Evolutionary conservation across 2,888 invertebrate genomes (phyloP).

Genomic region (Leucophenga montana): DNA sequence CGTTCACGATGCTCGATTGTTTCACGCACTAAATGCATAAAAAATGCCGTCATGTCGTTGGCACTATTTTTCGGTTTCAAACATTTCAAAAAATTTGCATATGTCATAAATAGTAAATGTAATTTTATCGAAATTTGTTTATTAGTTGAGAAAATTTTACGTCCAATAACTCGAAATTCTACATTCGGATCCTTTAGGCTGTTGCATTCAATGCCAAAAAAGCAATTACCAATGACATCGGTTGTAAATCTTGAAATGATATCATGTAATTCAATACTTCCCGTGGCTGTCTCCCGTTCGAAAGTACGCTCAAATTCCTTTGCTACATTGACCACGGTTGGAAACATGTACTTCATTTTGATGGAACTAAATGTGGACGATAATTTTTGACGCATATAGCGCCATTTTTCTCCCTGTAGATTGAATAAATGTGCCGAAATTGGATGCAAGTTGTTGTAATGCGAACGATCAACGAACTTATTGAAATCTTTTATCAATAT

Average conservation of each 20-base stretch:
- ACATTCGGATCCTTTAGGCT: constrained; percentile 69
- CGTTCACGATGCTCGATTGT: constrained; percentile 53
- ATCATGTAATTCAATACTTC: constrained; percentile 71
- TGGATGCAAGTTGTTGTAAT: constrained; percentile 57
- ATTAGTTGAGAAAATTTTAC: constrained; percentile 33
- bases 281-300: constrained; percentile 8
- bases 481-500: constrained; percentile 71
- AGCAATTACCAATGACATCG: constrained; percentile 74
- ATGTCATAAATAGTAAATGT: too few species aligned
- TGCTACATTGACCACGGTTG: constrained; percentile 64
- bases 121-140: too few species aligned
- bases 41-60: constrained; percentile 39
- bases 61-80: constrained; percentile 6
- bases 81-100: constrained; percentile 19
- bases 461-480: constrained; percentile 68
- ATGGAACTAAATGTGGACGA: constrained; percentile 74
- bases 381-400: constrained; percentile 70
- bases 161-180: constrained; percentile 63
- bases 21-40: constrained; percentile 54
- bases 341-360: constrained; percentile 75
- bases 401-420: constrained; percentile 73
- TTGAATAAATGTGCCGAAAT: constrained; percentile 65
- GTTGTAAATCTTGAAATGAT: constrained; percentile 73
- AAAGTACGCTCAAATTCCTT: constrained; percentile 47
- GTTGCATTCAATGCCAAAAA: constrained; percentile 74